Base-by-base conservation (phyloP, 2,113 vertebrate species). In the Calidris pygmaea region DNA sequence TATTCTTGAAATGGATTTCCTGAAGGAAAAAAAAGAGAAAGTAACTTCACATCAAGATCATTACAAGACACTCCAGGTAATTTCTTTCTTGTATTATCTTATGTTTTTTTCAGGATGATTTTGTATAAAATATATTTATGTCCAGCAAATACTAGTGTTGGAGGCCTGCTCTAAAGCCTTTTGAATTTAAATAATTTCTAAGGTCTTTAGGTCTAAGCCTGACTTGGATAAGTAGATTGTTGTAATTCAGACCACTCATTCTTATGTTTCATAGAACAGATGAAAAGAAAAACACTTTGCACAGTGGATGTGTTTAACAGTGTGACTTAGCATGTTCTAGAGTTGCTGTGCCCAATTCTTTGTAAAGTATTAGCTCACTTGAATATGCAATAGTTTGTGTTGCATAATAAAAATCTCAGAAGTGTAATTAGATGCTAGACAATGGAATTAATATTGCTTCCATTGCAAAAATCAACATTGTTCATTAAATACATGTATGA, bases 31-130 rank as follows among this genome's bases (percentile, higher is more conserved):
- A 81, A 96, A 96, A 18, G 96, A 97, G 87, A 96, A 98, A 58
- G 75, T 76, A 34, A 67, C 97, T 91, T 97, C 97, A 59, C 93
- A 98, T 76, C 95, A 98, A 89, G 97, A 98, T 62, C 87, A 77
- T 85, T 98, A 98, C 87, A 97, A 88, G 78, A 95, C 63, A 10
- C 95, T 98, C 37, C 98, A 98, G 98, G 98, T 98, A 98, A 97
- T 85, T 50, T 63, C 5, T 85, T 84, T 89, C 13, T 63, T 77
- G 8, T 39, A 58, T 6, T 27, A 59, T 84, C 20, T 34, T 75
- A 13, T 1, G 5, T 32, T 56, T 76, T 78, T 87, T 84, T 43
- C 27, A 18, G 39, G 27, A 30, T 4, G n/a, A 4, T 63, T 82
- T 87, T 85, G 9, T 77, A 3, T 63, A 41, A 10, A 43, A 1